Percentiles rank a stretch among this genome's conserved stretches.
Evolutionary conservation across 2,113 vertebrate species (phyloP).

Genomic region (Equus przewalskii): DNA sequence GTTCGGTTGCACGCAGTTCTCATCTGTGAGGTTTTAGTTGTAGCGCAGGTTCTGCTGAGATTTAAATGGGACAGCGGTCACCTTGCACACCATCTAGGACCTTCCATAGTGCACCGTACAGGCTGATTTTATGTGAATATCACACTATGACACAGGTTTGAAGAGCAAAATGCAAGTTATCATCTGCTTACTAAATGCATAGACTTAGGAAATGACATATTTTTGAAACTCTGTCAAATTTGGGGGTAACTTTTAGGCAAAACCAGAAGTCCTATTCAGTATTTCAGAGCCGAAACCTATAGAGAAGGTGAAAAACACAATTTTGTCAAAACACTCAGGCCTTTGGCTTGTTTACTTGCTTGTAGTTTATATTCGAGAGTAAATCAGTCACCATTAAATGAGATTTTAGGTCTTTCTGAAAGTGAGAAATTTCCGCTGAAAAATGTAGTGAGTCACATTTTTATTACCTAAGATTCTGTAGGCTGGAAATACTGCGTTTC

Average conservation of each 20-base stretch:
- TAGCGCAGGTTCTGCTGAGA: not conserved
- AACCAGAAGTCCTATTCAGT: not conserved
- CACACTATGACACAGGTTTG: not conserved
- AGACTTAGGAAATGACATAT: not conserved
- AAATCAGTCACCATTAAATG: not conserved
- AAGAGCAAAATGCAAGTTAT: not conserved
- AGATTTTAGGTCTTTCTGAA: slow-evolving; percentile 1
- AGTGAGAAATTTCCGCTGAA: slow-evolving; percentile 2
- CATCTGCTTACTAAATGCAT: not conserved
- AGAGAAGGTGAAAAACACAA: not conserved
- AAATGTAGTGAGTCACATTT: not conserved
- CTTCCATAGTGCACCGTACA: accelerated
- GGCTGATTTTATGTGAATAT: not conserved
- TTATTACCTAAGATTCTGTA: not conserved
- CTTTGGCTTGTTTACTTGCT: not conserved
- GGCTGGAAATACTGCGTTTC: not conserved
- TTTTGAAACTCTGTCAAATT: not conserved
- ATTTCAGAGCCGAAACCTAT: slow-evolving; percentile 11
- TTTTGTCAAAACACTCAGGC: not conserved
- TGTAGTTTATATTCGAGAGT: not conserved
- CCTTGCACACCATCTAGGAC: not conserved
- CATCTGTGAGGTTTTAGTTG: not conserved
- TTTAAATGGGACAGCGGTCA: not conserved
- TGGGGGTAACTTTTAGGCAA: slow-evolving; percentile 7
- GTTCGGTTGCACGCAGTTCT: not conserved